Conservation (phyloP, 23 tunicate genomes). For the Styela clava region DNA sequence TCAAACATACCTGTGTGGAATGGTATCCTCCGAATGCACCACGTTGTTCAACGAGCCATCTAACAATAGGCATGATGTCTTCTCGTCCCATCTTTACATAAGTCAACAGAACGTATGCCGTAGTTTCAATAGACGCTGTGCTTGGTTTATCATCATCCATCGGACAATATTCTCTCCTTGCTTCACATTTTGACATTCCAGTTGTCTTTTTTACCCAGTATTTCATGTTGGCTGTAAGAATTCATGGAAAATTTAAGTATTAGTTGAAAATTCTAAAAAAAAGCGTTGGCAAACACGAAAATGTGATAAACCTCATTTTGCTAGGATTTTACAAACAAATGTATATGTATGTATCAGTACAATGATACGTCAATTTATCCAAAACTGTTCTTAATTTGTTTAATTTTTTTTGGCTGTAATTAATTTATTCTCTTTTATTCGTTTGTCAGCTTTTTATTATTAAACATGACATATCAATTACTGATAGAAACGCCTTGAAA, state of each 20-base stretch:
- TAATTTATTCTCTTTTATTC: no score
- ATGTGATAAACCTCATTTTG: no score
- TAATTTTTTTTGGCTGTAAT: no score
- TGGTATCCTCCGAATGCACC: slow-evolving; percentile 75
- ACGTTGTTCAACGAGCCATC: slow-evolving; percentile 75
- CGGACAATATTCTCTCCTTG: background rate
- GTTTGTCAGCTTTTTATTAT: no score
- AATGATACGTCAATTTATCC: no score
- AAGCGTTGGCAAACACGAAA: no score
- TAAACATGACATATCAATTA: no score
- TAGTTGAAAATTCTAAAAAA: background rate
- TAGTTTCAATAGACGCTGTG: slow-evolving; percentile 60
- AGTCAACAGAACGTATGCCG: slow-evolving; percentile 72
- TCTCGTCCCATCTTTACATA: slow-evolving; percentile 42
- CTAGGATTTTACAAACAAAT: no score
- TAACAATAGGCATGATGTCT: slow-evolving; percentile 49
- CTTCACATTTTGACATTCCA: background rate
- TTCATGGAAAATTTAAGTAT: background rate
- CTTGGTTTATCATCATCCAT: background rate
- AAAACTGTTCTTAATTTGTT: no score
- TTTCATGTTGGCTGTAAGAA: background rate
- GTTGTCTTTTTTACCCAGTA: slow-evolving; percentile 4
- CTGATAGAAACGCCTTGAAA: no score
- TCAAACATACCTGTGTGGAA: slow-evolving; percentile 62
- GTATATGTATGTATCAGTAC: no score